Percentiles rank a stretch among this genome's conserved stretches.
Conservation (phyloP, 1,140 invertebrate genomes). For the Drosophila aff. region DNA sequence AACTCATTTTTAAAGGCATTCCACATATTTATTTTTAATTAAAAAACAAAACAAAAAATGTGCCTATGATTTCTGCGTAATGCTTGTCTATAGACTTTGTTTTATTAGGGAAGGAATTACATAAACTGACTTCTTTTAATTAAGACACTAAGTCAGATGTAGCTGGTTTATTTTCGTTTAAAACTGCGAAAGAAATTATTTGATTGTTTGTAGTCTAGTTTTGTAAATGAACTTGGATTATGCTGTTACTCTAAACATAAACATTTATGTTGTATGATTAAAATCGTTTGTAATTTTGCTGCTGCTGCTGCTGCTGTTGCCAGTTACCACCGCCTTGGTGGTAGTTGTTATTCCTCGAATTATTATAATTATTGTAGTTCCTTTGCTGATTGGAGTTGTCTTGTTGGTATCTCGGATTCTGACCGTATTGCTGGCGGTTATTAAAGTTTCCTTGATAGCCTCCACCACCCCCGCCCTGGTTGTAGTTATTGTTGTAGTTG, state of each 20-base stretch:
- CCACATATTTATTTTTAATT: neutral
- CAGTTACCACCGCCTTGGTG: conserved; percentile 42
- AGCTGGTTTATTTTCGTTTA: neutral
- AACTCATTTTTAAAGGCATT: neutral
- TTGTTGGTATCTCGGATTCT: conserved; percentile 45
- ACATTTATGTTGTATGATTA: conserved; percentile 19
- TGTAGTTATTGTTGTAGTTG: conserved; percentile 40
- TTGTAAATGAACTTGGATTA: conserved; percentile 4
- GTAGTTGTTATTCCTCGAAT: conserved; percentile 41
- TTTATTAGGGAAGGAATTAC: neutral
- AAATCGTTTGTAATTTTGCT: conserved; percentile 64
- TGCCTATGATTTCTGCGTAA: neutral
- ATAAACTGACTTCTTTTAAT: conserved; percentile 14
- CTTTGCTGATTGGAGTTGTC: conserved; percentile 35
- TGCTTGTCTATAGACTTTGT: neutral
- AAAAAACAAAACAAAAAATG: neutral
- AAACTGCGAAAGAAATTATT: neutral
- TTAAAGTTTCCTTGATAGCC: conserved; percentile 40
- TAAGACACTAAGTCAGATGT: conserved; percentile 18
- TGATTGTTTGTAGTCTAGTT: neutral
- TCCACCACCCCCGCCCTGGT: conserved; percentile 10
- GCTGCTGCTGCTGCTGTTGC: conserved; percentile 14
- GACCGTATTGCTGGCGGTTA: conserved; percentile 40
- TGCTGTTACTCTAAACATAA: conserved; percentile 2
- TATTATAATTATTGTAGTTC: conserved; percentile 58